Base-by-base conservation (phyloP, 2,888 invertebrate species). In the Rhabditoides inermis region DNA sequence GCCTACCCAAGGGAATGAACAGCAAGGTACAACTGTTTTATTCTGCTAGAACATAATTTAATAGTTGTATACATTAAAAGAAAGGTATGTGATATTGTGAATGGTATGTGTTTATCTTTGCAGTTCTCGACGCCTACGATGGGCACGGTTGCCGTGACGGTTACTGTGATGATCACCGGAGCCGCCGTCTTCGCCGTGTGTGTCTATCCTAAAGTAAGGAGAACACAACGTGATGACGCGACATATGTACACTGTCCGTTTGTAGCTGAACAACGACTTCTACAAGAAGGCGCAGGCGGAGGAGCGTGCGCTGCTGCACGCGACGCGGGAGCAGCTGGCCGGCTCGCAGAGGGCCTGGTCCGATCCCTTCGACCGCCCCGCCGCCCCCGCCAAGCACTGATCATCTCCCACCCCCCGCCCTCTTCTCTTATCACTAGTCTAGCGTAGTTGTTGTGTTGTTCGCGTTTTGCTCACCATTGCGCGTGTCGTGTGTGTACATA, bases 321-420 rank as follows among this genome's bases (percentile, higher is more conserved):
- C 61, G 20, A 52, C 57, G 5, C 56, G 62, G 12, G 71, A 71
- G 49, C 57, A 69, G 20, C 46, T 63, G 36, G 70, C 71, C 12
- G 59, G 64, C 7, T 57, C 58, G 5, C 68, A 69, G 36, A 60
- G 61, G 25, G 63, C 61, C 12, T 71, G 71, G 71, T 53, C 53
- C 15, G 71, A 71, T 58, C 70, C 70, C 5, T 71, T 71, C 52
- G 65, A 62, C 5, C 55, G 56, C 32, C n/a, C n/a, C n/a, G n/a
- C n/a, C n/a, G n/a, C n/a, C n/a, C n/a, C n/a, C n/a, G n/a, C n/a
- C n/a, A n/a, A n/a, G n/a, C n/a, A n/a, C n/a, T n/a, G n/a, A n/a
- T n/a, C n/a, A n/a, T n/a, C n/a, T n/a, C n/a, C n/a, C n/a, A n/a
- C n/a, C n/a, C n/a, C n/a, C n/a, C n/a, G n/a, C 15, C 36, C 40